Evolutionary conservation across 2,888 invertebrate species (phyloP), one percentile per base, ranked within the genome.

Genomic region (Parasteatoda lunata): DNA sequence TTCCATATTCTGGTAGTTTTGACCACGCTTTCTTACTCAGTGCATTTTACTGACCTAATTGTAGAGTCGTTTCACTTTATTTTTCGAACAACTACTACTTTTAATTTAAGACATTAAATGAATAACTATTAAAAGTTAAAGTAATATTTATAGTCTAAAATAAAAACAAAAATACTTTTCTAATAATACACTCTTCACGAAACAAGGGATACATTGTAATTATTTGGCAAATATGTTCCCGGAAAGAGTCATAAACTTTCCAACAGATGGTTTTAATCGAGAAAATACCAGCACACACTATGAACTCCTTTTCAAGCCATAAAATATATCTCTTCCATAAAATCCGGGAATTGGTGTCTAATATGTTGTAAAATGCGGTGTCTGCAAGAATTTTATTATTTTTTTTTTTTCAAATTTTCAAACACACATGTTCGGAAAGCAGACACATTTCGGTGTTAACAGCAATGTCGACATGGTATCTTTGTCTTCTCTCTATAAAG

Each of bases 221-320:
- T 68, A 68, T 45, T 68, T 45, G 45, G 45, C 8, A n/a, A 68
- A 15, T 45, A n/a, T n/a, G 13, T 64, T 59, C n/a, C 69, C 47
- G 49, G 52, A 51, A 47, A 77, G 69, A 79, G 71, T 47, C 79
- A 79, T 79, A 79, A 80, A 70, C 72, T 69, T 59, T 65, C 52
- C 81, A 81, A 69, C 81, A 81, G 81, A 81, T 81, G 81, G 81
- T 75, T 81, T 81, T 75, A 81, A 81, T 81, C 75, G 81, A 72
- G 68, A 68, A 68, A 76, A 75, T 81, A 68, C 49, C 59, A 30
- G 75, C 81, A 69, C 81, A 69, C 69, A 30, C 49, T 73, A 59
- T 30, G 82, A 65, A 51, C 66, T 77, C 51, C 54, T 30, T 30
- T 30, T 9, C 52, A 71, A 71, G 70, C 51, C 83, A 66, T 84